A percentile compares a stretch with the other conserved stretches of the same genome.
Conservation (phyloP, 2,797 vertebrate genomes). For the Sphaeramia orbicularis region DNA sequence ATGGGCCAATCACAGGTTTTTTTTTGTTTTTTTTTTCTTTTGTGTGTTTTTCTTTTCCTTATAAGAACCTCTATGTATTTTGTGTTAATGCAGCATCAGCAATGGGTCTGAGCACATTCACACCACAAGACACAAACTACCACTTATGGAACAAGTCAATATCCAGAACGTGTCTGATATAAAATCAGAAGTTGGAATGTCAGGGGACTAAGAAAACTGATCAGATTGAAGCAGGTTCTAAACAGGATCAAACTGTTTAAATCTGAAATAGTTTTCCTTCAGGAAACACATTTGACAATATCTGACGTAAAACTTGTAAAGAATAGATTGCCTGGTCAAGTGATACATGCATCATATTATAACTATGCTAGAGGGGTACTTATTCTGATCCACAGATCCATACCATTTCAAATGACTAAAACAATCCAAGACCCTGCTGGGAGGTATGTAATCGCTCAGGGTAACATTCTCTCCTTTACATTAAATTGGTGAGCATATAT, state of each 20-base stretch:
- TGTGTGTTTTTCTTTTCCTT: no score
- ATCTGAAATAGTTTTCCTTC: conserved; percentile 5
- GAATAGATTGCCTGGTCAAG: no score
- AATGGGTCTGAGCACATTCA: no score
- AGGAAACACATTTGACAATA: conserved; percentile 1
- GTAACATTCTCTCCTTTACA: neutral
- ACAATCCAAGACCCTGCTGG: neutral
- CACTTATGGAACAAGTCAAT: no score
- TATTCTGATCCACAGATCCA: neutral
- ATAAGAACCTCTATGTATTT: no score
- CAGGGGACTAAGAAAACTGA: neutral
- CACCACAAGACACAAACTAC: no score
- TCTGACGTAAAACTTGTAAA: neutral
- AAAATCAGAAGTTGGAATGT: conserved; percentile 11
- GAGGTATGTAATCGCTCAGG: conserved; percentile 5
- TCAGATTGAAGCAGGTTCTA: conserved; percentile 11
- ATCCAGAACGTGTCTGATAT: neutral
- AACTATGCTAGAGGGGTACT: conserved; percentile 1
- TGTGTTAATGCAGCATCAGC: no score
- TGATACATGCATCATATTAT: neutral
- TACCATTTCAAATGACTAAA: neutral
- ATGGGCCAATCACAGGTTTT: no score
- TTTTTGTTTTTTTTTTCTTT: no score
- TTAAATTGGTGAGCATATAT: conserved; percentile 4
- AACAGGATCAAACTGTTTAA: conserved; percentile 6